These are phyloP conservation scores for Junonia oenone DNA, from an alignment of 2,888 invertebrate species.

Conservation along the genomic window DNA sequence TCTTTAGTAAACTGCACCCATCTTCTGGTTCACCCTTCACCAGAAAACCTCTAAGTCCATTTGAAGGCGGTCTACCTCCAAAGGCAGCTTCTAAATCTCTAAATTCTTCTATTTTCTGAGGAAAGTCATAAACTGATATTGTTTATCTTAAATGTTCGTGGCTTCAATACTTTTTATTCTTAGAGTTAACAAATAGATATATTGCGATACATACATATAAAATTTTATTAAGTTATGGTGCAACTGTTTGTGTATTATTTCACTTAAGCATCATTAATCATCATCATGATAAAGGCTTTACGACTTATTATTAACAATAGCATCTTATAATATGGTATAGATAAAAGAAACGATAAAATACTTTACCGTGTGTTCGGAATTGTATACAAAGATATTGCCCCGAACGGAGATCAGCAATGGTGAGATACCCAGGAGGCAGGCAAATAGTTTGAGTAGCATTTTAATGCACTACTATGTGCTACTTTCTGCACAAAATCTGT, in stretches of 20 bases:
- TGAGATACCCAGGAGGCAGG: constrained; percentile 39
- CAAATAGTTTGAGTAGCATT: constrained; percentile 43
- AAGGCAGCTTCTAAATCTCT: constrained; percentile 88
- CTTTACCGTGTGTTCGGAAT: constrained; percentile 49
- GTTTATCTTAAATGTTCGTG: no score
- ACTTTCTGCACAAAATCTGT: constrained; percentile 3
- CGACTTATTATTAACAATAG: no score
- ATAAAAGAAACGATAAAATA: background rate
- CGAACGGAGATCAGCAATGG: constrained; percentile 42
- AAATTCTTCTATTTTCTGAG: constrained; percentile 83
- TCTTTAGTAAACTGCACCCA: constrained; percentile 83
- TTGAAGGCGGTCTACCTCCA: constrained; percentile 83
- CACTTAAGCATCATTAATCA: no score
- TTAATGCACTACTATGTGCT: constrained; percentile 34
- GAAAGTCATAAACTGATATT: background rate
- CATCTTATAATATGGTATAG: background rate
- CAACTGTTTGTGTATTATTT: no score
- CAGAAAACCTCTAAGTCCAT: constrained; percentile 85
- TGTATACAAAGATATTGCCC: constrained; percentile 52
- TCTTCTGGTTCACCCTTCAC: constrained; percentile 82
- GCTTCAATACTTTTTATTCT: background rate
- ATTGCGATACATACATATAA: no score
- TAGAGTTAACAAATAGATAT: no score
- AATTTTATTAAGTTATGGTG: no score
- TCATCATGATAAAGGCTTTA: no score